Evolutionary conservation across 2,113 vertebrate genomes (phyloP), one percentile per base, ranked within the genome.

Genomic region (Atrichornis clamosus): DNA sequence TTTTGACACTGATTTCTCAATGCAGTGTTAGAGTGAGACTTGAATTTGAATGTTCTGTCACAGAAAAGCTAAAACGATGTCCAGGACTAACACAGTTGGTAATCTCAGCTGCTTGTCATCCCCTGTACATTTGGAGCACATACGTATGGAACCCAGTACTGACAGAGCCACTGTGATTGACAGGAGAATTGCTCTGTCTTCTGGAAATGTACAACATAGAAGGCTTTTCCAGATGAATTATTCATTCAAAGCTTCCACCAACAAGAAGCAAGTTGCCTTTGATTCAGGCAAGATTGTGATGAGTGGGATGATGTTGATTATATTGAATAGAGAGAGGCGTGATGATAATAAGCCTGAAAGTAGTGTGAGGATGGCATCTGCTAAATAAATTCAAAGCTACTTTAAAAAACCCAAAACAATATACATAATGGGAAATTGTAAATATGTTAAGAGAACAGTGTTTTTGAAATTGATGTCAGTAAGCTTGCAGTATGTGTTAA

Each of bases 191-290:
- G 77, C 84, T 96, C 94, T 96, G 89, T 96, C 97, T 98, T 96
- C 93, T 90, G 96, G 94, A 97, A 92, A 95, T 90, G 91, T 96
- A 96, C 93, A 97, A 97, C 91, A 95, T 32, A 86, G 94, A 95
- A 79, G 46, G 84, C 52, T 96, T 91, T 95, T 95, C 79, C 77
- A 93, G 90, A 97, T 97, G 94, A 98, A 98, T 97, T 97, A 98
- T 98, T 97, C 96, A 98, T 97, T 96, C 87, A 95, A 37, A 95
- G 67, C 78, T 97, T 97, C 95, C 64, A 84, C 89, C 87, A 97
- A 95, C 87, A 96, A 89, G 89, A 95, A 97, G 84, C 17, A 69
- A 44, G 28, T 96, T 96, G 89, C 93, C 89, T 97, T 96, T 97
- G 89, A 97, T 93, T 97, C 97, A 96, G 88, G 47, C n/a, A 24